Evolutionary conservation across 2,113 vertebrate species (phyloP), one percentile per base, ranked within the genome.

Genomic region (Pterophyllum scalare): DNA sequence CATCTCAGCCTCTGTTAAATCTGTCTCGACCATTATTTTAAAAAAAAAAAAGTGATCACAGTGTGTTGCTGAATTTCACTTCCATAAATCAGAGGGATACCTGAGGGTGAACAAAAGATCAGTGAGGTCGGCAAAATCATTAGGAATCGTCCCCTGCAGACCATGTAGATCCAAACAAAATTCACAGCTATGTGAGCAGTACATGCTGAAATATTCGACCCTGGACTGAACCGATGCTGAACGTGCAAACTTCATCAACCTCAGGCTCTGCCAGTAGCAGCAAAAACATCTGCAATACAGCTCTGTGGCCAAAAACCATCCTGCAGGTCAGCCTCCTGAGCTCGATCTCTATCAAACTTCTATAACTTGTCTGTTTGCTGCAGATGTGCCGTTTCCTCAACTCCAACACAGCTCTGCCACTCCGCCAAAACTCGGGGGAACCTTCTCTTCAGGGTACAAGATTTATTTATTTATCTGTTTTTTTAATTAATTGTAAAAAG

Each of bases 351-450:
- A 26, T 76, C 38, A 11, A 59, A 14, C 22, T 5, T 20, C 7
- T 6, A 31, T 17, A 33, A 46, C 8, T 13, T 62, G 14, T 74
- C 11, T 67, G 28, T 28, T 58, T 2, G 6, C 54, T 57, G 79
- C 62, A 75, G 11, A 28, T 9, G 79, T 57, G 87, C 11, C 2
- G 77, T 49, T 80, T 78, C 83, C 11, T 83, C 74, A 60, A 86
- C 75, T 79, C 82, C 78, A 67, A 62, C 78, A 31, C 54, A 8
- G 22, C 56, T 58, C 78, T 75, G 62, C 64, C 74, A 56, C 67
- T 75, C 49, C 24, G 58, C 33, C 72, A 72, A 84, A 77, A 80
- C 33, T 80, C 77, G 5, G 22, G 5, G 22, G 40, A 24, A 67
- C 14, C n/a, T 7, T 17, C 20, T n/a, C n/a, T 6, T 58, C 13